phyloP scores from a whole-genome alignment of 2,888 invertebrate genomes.

The Synanthedon andrenaeformis region DNA sequence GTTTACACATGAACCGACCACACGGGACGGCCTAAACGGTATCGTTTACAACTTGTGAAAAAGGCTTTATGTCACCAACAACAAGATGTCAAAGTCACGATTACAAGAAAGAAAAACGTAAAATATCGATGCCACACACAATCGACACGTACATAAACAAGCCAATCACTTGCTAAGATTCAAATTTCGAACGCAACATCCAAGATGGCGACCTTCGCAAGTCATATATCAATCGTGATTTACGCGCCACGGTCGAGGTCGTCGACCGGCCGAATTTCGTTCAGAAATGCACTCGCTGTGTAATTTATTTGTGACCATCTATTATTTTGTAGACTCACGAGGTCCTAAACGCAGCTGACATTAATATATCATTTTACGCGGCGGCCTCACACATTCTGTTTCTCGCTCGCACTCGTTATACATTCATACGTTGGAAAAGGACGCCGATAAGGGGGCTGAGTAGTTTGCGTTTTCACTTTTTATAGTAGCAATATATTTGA shows the following conservation, averaged over 20 bases:
- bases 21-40: background rate
- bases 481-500: constrained; percentile 71
- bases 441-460: constrained; percentile 38
- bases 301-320: constrained; percentile 71
- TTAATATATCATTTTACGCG: constrained; percentile 70
- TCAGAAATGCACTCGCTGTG: constrained; percentile 65
- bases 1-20: background rate
- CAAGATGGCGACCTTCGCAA: constrained; percentile 68
- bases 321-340: constrained; percentile 70
- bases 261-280: constrained; percentile 67
- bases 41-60: background rate
- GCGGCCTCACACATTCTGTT: constrained; percentile 28
- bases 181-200: constrained; percentile 61
- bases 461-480: constrained; percentile 69
- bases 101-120: background rate
- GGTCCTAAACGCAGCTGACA: constrained; percentile 71
- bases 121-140: constrained; percentile 11
- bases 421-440: constrained; percentile 23
- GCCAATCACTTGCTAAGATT: constrained; percentile 50
- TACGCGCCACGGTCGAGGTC: constrained; percentile 65
- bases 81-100: background rate
- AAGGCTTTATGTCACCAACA: background rate
- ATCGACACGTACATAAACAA: constrained; percentile 37
- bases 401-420: constrained; percentile 25
- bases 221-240: constrained; percentile 65